Conservation (phyloP, 2,113 vertebrate genomes). For the Antennarius striatus region DNA sequence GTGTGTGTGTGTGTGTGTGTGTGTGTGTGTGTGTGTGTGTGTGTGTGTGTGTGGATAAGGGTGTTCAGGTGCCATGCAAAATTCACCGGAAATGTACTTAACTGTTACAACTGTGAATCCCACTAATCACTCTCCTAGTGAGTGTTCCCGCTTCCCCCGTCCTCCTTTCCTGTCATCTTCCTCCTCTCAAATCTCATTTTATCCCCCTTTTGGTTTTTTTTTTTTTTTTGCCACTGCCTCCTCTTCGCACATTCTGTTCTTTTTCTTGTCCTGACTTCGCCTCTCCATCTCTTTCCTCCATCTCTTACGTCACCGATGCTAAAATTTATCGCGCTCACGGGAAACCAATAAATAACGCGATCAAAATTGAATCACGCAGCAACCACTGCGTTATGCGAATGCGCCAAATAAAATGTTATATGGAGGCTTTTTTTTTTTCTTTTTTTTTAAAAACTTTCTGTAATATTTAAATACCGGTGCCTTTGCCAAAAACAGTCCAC, state of each 20-base stretch:
- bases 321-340: too few species aligned
- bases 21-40: too few species aligned
- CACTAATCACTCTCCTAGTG: neutral
- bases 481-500: neutral
- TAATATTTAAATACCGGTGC: neutral
- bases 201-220: neutral
- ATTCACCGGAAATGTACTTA: constrained; percentile 48
- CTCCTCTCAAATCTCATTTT: constrained; percentile 22
- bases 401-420: neutral
- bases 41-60: neutral
- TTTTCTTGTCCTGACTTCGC: constrained; percentile 22
- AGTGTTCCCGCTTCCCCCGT: constrained; percentile 15
- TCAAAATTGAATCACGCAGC: too few species aligned
- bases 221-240: constrained; percentile 18
- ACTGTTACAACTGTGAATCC: constrained; percentile 18
- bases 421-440: neutral
- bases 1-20: too few species aligned
- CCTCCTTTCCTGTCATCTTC: constrained; percentile 5
- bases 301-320: too few species aligned
- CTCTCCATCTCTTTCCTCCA: neutral
- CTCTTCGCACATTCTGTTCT: constrained; percentile 21
- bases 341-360: too few species aligned
- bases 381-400: too few species aligned
- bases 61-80: constrained; percentile 42
- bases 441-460: neutral